Base-by-base conservation (phyloP, 2,113 vertebrate species). In the Pungitius pungitius region DNA sequence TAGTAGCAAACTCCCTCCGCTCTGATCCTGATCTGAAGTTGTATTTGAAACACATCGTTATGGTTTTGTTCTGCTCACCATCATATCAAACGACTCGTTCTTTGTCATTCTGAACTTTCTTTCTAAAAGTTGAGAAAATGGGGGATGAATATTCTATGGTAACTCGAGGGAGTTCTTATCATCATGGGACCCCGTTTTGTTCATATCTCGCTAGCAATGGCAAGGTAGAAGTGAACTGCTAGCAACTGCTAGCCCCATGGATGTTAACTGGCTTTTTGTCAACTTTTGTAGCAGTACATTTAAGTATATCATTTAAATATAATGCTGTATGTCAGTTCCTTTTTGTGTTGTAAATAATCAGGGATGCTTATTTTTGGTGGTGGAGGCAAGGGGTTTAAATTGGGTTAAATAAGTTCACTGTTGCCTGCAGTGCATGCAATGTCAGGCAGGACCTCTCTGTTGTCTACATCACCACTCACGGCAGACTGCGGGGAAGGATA, bases 21-120 rank as follows among this genome's bases (percentile, higher is more conserved):
- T 77, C 73, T 76, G 82, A 88, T 88, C 62, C 33, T 59, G 73
- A 86, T 89, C 69, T 79, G 62, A 87, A 70, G 67, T 43, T 84
- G 67, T 37, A 73, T 82, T 80, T 87, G 78, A 86, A 86, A 77
- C 62, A 77, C 24, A 74, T 45, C 71, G 49, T n/a, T 63, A 54
- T 60, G 74, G 67, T 77, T 88, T 85, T 78, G 73, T 85, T 86
- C 66, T 67, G 47, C 40, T 40, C 70, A 71, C 70, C 15, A 66
- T 79, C 56, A 77, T 66, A 56, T 63, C 35, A 55, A 72, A 69
- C 6, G 24, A 30, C 26, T 75, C 57, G 37, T 10, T 67, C 42
- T 43, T 64, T 76, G 45, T 74, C 63, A 66, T n/a, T 61, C 54
- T 63, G 63, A 27, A 75, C 62, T 52, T 54, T 52, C 55, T 14